Base-by-base conservation (phyloP, 2,797 vertebrate genomes). In the Enteromius anoplus region DNA sequence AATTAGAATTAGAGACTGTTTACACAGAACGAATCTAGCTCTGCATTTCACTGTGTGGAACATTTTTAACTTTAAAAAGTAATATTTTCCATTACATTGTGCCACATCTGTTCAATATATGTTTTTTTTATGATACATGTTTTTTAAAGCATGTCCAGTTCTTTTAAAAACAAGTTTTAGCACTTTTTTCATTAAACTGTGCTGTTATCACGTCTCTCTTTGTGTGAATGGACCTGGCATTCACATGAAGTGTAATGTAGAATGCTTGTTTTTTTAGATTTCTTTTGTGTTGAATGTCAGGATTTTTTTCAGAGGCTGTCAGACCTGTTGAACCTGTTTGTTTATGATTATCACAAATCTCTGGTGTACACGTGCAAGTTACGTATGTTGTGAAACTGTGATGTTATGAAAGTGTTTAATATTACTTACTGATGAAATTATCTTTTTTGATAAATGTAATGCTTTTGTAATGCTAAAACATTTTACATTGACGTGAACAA, bases 271-370 rank as follows among this genome's bases (percentile, higher is more conserved):
- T 7, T 58, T n/a, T 4, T 6, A 37, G 5, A 26, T 15, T 14
- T n/a, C 17, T 71, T 80, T 47, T 62, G 68, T 72, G 6, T 6
- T 34, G 19, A 66, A 66, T 29, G n/a, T 7, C 58, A 6, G 26
- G 9, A 4, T 60, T 7, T 34, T 58, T 17, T 21, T 70, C 45
- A 49, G 42, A 26, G 19, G 66, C 53, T 70, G 84, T 81, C n/a
- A 64, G 7, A 78, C 81, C 51, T 53, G 81, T 53, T 55, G 7
- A 21, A 80, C 66, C 40, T 15, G 71, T 51, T 37, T 47, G 26
- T 10, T 5, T 19, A 71, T 14, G 21, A 7, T 55, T 3, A 26
- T 2, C 4, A 21, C 9, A 75, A 76, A 45, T 29, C 11, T 45
- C 34, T 32, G 6, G 4, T 3, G 1, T n/a, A 45, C 64, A 82